A percentile compares a stretch with the other conserved stretches of the same genome.
Conservation (phyloP, 2,888 invertebrate genomes). For the Limnephilus lunatus region DNA sequence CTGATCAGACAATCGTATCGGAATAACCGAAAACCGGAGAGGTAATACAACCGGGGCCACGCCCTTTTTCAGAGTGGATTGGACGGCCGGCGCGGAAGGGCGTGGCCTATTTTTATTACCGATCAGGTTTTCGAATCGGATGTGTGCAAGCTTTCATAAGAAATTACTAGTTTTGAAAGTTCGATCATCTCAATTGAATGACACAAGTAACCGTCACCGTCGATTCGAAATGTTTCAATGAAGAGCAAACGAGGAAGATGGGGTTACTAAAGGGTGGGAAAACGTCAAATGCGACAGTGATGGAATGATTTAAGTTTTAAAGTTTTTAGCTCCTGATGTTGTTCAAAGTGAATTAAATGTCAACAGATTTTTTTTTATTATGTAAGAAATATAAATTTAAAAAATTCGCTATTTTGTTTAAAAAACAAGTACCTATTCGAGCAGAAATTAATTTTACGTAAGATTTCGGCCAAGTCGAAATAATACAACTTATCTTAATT, state of each 20-base stretch:
- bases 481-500: background rate
- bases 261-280: background rate
- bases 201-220: background rate
- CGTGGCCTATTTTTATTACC: too few relatives aligned
- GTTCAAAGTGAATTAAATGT: conserved; percentile 48
- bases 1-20: too few relatives aligned
- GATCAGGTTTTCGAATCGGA: too few relatives aligned
- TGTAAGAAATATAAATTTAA: too few relatives aligned
- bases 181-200: background rate
- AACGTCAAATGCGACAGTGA: conserved; percentile 30
- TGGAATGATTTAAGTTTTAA: background rate
- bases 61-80: too few relatives aligned
- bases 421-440: background rate
- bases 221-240: background rate
- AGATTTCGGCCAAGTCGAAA: background rate
- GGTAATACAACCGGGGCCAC: too few relatives aligned
- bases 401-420: background rate
- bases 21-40: too few relatives aligned
- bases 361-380: conserved; percentile 15
- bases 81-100: too few relatives aligned
- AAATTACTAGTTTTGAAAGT: background rate
- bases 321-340: background rate
- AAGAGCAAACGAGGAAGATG: background rate
- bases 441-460: background rate
- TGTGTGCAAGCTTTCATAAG: too few relatives aligned